phyloP scores from a whole-genome alignment of 2,797 vertebrate genomes.

The Lateolabrax maculatus region DNA sequence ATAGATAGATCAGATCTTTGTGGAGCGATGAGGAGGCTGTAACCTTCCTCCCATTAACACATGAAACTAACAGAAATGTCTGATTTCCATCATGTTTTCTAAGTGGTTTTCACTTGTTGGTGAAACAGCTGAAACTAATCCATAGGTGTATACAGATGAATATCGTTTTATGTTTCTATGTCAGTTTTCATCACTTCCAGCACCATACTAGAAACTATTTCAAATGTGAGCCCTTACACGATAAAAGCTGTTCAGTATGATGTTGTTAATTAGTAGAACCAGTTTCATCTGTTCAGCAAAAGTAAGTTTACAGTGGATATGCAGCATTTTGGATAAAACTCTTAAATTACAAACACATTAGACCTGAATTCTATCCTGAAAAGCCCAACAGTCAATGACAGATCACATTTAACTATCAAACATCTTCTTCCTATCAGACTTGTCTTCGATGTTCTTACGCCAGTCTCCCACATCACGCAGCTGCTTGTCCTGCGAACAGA shows the following conservation, averaged over 20 bases:
- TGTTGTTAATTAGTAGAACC: background rate
- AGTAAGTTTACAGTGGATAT: background rate
- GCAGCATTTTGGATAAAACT: conserved; percentile 56
- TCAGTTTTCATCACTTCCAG: conserved; percentile 24
- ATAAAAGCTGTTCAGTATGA: too few relatives aligned
- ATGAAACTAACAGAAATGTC: too few relatives aligned
- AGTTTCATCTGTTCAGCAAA: background rate
- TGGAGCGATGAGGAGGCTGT: too few relatives aligned
- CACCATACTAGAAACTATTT: background rate
- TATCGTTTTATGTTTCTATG: too few relatives aligned
- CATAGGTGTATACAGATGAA: too few relatives aligned
- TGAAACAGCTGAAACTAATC: background rate
- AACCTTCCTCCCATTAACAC: too few relatives aligned
- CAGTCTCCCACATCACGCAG: conserved; percentile 81
- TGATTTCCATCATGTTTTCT: too few relatives aligned
- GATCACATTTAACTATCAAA: conserved; percentile 84
- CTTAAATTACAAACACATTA: conserved; percentile 43
- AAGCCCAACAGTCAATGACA: background rate
- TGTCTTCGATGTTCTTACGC: conserved; percentile 84
- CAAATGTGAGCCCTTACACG: too few relatives aligned
- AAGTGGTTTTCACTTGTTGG: too few relatives aligned
- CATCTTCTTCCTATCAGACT: conserved; percentile 84
- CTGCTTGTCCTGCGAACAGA: conserved; percentile 78
- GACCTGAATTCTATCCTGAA: conserved; percentile 44
- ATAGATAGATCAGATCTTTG: too few relatives aligned